Evolutionary conservation across 2,797 vertebrate species (phyloP), one percentile per base, ranked within the genome.

Genomic region (Petrocephalus schoutedeni): DNA sequence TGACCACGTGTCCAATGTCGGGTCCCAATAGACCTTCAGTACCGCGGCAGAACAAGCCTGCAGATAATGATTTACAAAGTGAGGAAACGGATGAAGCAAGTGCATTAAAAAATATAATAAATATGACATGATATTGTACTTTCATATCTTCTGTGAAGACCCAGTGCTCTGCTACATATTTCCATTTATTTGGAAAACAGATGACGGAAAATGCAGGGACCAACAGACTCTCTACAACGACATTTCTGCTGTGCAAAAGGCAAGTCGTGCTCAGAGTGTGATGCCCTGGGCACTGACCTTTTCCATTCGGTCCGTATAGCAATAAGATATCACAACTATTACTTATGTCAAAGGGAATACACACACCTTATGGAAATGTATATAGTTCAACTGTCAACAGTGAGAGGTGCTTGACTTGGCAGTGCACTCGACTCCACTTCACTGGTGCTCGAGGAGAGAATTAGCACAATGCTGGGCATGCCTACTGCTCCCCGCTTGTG

Each of bases 1-100:
- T 21, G 74, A 80, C 74, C 41, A 80, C 74, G 45, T 21, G 36
- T 49, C 16, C 21, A 49, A 80, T 0, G 41, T 0, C 0, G 36
- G 36, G 16, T 80, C 41, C 19, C 74, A 19, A 0, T 41, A 74
- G 67, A 80, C 19, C 41, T 80, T 80, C 19, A n/a, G 36, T 1
- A 8, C 74, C 8, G 19, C 28, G 4, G 45, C 88, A 71, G 23
- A 36, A 88, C 54, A 51, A 49, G 28, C 56, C 64, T 77, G n/a
- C 51, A 86, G 53, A 86, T 32, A 59, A 64, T 16, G 3, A 85
- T 85, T 88, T 86, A 45, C 21, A 53, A 36, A 74, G 61, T 56
- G 61, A 74, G 56, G 28, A 86, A 64, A 74, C 53, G 32, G 32
- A n/a, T 4, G 64, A 56, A 10, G 53, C 51, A 41, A 71, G 58